phyloP scores from a whole-genome alignment of 2,888 invertebrate genomes.

The Platycheirus rosarum region DNA sequence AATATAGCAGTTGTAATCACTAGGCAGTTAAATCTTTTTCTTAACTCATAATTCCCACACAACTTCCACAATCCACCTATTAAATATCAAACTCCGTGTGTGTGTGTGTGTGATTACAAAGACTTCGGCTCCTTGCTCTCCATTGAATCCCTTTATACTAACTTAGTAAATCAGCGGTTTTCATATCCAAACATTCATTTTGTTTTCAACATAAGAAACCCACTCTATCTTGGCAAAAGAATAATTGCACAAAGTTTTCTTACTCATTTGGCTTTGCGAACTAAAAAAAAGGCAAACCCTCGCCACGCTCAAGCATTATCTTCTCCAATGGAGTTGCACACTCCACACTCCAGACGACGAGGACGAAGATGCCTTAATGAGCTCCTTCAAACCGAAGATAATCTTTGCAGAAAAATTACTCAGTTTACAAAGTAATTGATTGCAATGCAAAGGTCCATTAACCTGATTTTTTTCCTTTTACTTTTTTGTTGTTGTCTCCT shows the following conservation, averaged over 20 bases:
- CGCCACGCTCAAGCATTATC: constrained; percentile 37
- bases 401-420: constrained; percentile 67
- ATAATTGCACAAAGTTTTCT: constrained; percentile 35
- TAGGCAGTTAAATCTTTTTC: too few relatives aligned
- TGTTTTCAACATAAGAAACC: constrained; percentile 6
- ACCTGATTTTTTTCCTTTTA: constrained; percentile 43
- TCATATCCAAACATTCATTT: constrained; percentile 34
- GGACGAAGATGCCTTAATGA: constrained; percentile 56
- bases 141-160: background rate
- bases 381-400: constrained; percentile 64
- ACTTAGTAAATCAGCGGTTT: constrained; percentile 37
- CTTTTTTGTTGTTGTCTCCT: constrained; percentile 15
- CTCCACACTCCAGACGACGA: constrained; percentile 56
- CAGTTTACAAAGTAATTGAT: constrained; percentile 73
- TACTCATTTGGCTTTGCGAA: constrained; percentile 32
- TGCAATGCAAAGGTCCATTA: constrained; percentile 73
- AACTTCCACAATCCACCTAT: too few relatives aligned
- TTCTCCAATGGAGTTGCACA: constrained; percentile 55
- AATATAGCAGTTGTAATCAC: too few relatives aligned
- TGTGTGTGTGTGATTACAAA: background rate
- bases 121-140: background rate
- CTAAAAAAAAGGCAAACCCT: constrained; percentile 37
- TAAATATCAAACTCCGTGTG: too few relatives aligned
- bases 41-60: too few relatives aligned
- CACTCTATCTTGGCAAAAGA: constrained; percentile 13